Conservation (phyloP, 2,797 vertebrate genomes). For the Natrix natrix region DNA sequence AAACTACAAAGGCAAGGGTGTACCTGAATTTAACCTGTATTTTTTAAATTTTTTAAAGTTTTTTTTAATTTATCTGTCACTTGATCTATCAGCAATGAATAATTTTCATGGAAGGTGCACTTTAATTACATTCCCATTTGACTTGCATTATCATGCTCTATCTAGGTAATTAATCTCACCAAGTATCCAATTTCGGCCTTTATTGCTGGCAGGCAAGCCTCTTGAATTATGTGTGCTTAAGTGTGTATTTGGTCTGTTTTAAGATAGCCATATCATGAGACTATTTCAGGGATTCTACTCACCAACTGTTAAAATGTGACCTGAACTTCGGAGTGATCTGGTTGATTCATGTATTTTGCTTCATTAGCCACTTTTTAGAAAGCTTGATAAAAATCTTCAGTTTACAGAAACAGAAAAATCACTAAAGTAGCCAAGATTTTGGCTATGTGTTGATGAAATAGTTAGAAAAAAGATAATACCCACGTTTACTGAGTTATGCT, state of each 20-base stretch:
- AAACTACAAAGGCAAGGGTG: constrained; percentile 75
- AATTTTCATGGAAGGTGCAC: constrained; percentile 99
- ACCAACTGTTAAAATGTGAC: constrained; percentile 27
- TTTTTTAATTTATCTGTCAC: constrained; percentile 97
- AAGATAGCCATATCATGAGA: constrained; percentile 72
- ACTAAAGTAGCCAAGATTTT: constrained; percentile 19
- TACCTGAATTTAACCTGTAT: constrained; percentile 91
- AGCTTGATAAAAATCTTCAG: background rate
- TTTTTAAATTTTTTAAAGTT: constrained; percentile 80
- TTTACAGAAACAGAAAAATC: constrained; percentile 26
- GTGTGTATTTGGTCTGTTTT: constrained; percentile 79
- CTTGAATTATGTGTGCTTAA: constrained; percentile 89
- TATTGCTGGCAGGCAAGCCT: constrained; percentile 92
- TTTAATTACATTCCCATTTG: constrained; percentile 99
- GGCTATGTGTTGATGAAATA: constrained; percentile 34
- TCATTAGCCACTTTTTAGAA: constrained; percentile 24
- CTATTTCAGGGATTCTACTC: constrained; percentile 59
- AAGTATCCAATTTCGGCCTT: constrained; percentile 98
- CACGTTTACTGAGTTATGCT: background rate
- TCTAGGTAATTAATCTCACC: constrained; percentile 99
- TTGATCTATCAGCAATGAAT: constrained; percentile 99
- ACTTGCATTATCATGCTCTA: constrained; percentile 96
- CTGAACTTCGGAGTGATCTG: constrained; percentile 22
- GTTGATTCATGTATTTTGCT: constrained; percentile 41
- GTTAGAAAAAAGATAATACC: background rate